Base-by-base conservation (phyloP, 2,888 invertebrate species). In the Amorpha juglandis region DNA sequence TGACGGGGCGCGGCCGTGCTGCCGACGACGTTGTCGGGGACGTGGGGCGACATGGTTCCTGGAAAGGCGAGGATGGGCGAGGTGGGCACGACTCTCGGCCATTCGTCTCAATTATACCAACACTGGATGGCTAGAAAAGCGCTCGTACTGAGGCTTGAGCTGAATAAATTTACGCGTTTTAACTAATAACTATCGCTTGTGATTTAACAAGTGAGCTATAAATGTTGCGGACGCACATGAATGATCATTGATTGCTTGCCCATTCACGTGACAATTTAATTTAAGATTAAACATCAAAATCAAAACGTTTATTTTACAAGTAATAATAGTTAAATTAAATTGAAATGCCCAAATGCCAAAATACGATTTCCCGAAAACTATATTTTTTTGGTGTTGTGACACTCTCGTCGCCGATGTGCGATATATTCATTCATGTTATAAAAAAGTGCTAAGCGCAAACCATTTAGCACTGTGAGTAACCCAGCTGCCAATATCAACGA, bases 71-170 rank as follows among this genome's bases (percentile, higher is more conserved):
- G 77, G 77, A 72, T 75, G 79, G 78, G 19, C 9, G 27, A 50
- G n/a, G 70, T 67, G 67, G 67, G 78, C 77, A 72, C 77, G 80
- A 77, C 80, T 73, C 74, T 70, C 70, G 70, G 79, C 77, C 79
- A 81, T 89, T 82, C 81, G 82, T 89, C 81, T 84, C 79, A 83
- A 89, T 89, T 89, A 87, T 71, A 72, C 69, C 79, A 81, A 78
- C 76, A 77, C 69, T 50, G 71, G 68, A 76, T 78, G 75, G 71
- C 69, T 70, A 70, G 50, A 48, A 16, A 12, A 16, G 7, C 55
- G 27, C 21, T 50, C 50, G 16, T 8, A 16, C 35, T 3, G 7
- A n/a, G 6, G 38, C n/a, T 16, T 3, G 11, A 38, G 55, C 38
- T 38, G 38, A 55, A 55, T 55, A 38, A 38, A 19, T 58, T 58